Evolutionary conservation across 2,888 invertebrate species (phyloP).

Genomic region (Lasioglossum pauxillum): DNA sequence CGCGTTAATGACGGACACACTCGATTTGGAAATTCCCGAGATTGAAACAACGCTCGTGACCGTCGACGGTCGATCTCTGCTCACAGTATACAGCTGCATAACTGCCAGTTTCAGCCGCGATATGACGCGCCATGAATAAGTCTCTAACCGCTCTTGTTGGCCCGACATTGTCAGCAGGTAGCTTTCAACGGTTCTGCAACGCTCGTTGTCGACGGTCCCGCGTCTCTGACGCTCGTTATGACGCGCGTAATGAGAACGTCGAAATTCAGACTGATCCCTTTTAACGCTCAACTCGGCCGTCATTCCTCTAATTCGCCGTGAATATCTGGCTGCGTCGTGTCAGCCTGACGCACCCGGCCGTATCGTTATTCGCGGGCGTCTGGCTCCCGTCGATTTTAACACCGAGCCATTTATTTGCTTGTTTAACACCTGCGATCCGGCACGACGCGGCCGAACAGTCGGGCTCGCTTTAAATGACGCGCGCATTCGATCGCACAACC

Average conservation of each 20-base stretch:
- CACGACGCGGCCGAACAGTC: not conserved
- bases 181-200: constrained; percentile 61
- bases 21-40: constrained; percentile 68
- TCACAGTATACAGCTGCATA: constrained; percentile 66
- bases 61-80: constrained; percentile 61
- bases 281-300: constrained; percentile 48
- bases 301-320: constrained; percentile 58
- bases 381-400: not conserved
- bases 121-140: constrained; percentile 76
- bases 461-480: not conserved
- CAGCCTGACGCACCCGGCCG: not conserved
- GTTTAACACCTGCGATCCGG: not conserved
- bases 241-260: constrained; percentile 70
- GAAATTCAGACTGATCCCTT: constrained; percentile 65
- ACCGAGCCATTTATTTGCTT: not conserved
- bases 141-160: constrained; percentile 72
- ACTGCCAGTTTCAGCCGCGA: constrained; percentile 77
- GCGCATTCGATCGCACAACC: not conserved
- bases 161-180: constrained; percentile 71
- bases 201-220: constrained; percentile 51
- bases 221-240: constrained; percentile 63
- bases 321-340: constrained; percentile 21
- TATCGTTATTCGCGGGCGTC: not conserved
- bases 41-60: constrained; percentile 59
- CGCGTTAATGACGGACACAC: constrained; percentile 65